These are phyloP conservation scores for Pelusios castaneus DNA, from an alignment of 2,113 vertebrate genomes.

Conservation along the genomic window DNA sequence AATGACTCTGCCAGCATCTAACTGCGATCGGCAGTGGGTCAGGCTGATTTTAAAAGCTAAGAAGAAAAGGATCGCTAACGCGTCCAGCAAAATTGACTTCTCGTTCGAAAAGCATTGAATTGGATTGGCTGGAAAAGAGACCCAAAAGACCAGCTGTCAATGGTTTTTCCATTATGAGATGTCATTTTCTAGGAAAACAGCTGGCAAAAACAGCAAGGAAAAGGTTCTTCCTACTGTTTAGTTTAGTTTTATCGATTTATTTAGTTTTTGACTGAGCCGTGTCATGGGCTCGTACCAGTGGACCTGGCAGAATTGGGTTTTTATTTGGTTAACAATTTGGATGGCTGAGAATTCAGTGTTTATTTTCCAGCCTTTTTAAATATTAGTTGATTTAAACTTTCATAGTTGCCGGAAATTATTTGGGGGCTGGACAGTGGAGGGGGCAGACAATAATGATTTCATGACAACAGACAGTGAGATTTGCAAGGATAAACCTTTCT, in stretches of 20 bases:
- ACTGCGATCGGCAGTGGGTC: not conserved
- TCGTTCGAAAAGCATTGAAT: not conserved
- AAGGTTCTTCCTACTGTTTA: not conserved
- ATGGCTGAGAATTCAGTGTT: not conserved
- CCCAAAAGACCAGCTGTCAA: not conserved
- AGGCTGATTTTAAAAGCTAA: not conserved
- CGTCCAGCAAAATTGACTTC: not conserved
- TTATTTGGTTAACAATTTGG: not conserved
- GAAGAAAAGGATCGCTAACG: not conserved
- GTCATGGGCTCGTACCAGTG: not conserved
- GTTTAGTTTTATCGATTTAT: not conserved
- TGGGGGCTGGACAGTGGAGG: no score
- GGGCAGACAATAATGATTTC: no score
- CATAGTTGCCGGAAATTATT: not conserved
- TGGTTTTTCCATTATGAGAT: not conserved
- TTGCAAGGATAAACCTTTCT: no score
- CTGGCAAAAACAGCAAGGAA: not conserved
- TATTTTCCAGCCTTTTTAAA: not conserved
- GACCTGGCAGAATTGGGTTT: not conserved
- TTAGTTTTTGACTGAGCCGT: not conserved
- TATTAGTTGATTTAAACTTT: not conserved
- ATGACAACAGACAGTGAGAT: no score
- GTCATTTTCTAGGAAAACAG: not conserved
- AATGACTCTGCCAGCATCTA: not conserved
- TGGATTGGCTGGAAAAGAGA: not conserved